Conservation (phyloP, 2,888 invertebrate genomes). For the Volucella inanis region DNA sequence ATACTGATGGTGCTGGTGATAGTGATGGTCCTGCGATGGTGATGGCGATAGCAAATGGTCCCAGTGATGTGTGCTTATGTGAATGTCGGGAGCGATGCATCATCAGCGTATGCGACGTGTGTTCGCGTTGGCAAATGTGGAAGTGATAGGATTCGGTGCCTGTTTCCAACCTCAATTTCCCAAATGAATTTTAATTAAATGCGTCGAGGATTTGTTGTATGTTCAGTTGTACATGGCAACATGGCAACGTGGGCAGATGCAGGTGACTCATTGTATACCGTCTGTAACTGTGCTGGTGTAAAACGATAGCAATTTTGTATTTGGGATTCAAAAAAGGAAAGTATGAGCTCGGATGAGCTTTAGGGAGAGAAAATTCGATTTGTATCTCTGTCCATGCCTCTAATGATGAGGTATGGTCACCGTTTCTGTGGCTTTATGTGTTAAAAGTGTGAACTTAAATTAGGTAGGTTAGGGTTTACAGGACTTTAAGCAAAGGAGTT, state of each 20-base stretch:
- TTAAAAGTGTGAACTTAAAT: background rate
- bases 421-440: conserved; percentile 7
- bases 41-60: too few species aligned
- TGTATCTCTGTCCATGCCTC: conserved; percentile 8
- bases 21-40: too few species aligned
- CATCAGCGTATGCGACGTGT: conserved; percentile 63
- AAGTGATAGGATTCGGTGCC: conserved; percentile 73
- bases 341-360: conserved; percentile 14
- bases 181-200: conserved; percentile 76
- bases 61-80: too few species aligned
- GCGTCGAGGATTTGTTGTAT: conserved; percentile 72
- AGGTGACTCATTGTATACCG: conserved; percentile 1
- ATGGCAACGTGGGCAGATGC: conserved; percentile 14
- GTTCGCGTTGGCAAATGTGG: conserved; percentile 67
- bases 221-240: conserved; percentile 1
- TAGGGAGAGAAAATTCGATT: conserved; percentile 9
- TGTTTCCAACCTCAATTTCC: conserved; percentile 74
- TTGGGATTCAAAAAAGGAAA: background rate
- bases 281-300: conserved; percentile 1
- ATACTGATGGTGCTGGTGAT: conserved; percentile 28
- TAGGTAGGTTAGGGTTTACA: background rate
- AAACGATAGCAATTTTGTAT: conserved; percentile 19
- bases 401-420: conserved; percentile 40
- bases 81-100: conserved; percentile 51
- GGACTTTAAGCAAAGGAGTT: too few species aligned